A percentile compares a stretch with the other conserved stretches of the same genome.
phyloP scores from a whole-genome alignment of 2,888 invertebrate species.

The Leucophenga montana region DNA sequence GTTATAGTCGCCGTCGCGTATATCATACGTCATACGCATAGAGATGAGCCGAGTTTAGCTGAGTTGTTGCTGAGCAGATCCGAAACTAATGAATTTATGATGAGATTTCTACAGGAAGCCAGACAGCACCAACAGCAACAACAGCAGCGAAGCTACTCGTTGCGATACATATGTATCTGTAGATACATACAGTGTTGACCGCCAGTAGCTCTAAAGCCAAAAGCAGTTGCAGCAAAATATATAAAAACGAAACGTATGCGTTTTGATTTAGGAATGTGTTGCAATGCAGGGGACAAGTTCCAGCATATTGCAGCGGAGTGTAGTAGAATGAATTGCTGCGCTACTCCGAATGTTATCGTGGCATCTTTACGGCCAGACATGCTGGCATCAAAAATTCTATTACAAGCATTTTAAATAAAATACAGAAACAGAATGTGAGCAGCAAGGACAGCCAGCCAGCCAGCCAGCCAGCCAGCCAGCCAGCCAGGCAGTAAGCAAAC shows the following conservation, averaged over 20 bases:
- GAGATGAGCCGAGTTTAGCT: conserved; percentile 23
- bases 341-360: conserved; percentile 62
- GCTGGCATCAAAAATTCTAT: conserved; percentile 66
- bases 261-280: conserved; percentile 36
- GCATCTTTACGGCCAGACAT: conserved; percentile 65
- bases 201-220: conserved; percentile 47
- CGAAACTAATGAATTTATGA: conserved; percentile 66
- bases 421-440: conserved; percentile 39
- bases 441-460: conserved; percentile 47
- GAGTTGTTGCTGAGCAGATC: conserved; percentile 31
- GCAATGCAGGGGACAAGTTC: neutral
- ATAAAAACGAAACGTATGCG: conserved; percentile 35
- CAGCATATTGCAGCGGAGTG: neutral
- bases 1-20: conserved; percentile 2
- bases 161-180: neutral
- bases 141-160: neutral
- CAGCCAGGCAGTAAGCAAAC: neutral
- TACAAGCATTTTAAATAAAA: conserved; percentile 66
- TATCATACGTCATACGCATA: conserved; percentile 16
- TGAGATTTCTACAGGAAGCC: conserved; percentile 53
- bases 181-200: neutral
- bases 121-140: neutral
- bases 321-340: conserved; percentile 5
- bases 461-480: conserved; percentile 19
- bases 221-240: conserved; percentile 12